A percentile compares a stretch with the other conserved stretches of the same genome.
phyloP scores from a whole-genome alignment of 2,888 invertebrate genomes.

The Microctonus hyperodae region DNA sequence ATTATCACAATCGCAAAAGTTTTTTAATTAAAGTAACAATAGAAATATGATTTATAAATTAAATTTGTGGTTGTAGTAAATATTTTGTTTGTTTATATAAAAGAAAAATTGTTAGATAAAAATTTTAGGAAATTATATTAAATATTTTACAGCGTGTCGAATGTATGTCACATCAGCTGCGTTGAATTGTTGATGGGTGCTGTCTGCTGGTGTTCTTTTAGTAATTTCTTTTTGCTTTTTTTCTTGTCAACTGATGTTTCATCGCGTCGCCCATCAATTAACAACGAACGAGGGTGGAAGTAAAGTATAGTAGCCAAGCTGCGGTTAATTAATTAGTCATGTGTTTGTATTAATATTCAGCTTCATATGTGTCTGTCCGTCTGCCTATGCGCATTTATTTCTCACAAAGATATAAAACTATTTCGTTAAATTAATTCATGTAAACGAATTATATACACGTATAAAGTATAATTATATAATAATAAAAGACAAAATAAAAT shows the following conservation, averaged over 20 bases:
- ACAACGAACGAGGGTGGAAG: neutral
- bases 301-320: slow-evolving; percentile 16
- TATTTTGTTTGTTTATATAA: too few species aligned
- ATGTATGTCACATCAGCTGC: too few species aligned
- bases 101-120: too few species aligned
- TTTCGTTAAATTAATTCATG: slow-evolving; percentile 27
- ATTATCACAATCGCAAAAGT: too few species aligned
- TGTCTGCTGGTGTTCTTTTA: neutral
- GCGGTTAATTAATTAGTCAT: slow-evolving; percentile 30
- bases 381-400: slow-evolving; percentile 21
- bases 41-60: too few species aligned
- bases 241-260: too few species aligned
- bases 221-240: too few species aligned
- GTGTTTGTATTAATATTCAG: slow-evolving; percentile 35
- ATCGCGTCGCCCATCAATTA: neutral
- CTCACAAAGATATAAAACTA: slow-evolving; percentile 36
- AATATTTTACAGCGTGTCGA: too few species aligned
- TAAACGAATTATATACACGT: slow-evolving; percentile 3
- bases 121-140: too few species aligned
- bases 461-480: neutral
- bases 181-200: neutral
- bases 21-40: too few species aligned
- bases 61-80: too few species aligned
- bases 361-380: neutral
- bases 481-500: neutral